Evolutionary conservation across 2,113 vertebrate genomes (phyloP).

Genomic region (Myotis brandtii): DNA sequence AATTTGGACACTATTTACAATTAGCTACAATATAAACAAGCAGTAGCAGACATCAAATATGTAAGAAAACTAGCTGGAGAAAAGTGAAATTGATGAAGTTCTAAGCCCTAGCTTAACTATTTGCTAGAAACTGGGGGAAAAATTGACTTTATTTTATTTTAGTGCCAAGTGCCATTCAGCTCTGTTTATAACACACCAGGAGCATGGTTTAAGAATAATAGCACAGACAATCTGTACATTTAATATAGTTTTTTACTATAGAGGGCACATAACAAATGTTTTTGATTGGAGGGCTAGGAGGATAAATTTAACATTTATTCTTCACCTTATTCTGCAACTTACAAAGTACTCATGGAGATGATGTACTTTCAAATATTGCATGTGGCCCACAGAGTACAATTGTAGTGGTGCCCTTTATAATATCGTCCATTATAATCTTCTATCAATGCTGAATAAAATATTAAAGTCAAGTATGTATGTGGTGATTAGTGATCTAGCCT

Average conservation of each 20-base stretch:
- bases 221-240: slow-evolving; percentile 21
- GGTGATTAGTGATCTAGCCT: slow-evolving; percentile 73
- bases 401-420: slow-evolving; percentile 71
- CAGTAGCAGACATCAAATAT: neutral
- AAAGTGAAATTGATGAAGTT: slow-evolving; percentile 43
- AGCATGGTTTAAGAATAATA: slow-evolving; percentile 60
- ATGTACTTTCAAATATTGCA: slow-evolving; percentile 75
- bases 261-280: slow-evolving; percentile 54
- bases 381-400: slow-evolving; percentile 64
- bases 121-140: neutral
- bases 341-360: slow-evolving; percentile 54
- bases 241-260: slow-evolving; percentile 47
- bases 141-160: slow-evolving; percentile 61
- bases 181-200: slow-evolving; percentile 44
- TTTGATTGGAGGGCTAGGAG: slow-evolving; percentile 62
- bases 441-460: slow-evolving; percentile 76
- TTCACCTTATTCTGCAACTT: slow-evolving; percentile 69
- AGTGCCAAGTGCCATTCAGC: neutral
- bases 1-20: slow-evolving; percentile 27
- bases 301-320: slow-evolving; percentile 71
- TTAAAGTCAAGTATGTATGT: slow-evolving; percentile 69
- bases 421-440: slow-evolving; percentile 73
- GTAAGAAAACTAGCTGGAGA: neutral
- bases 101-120: neutral
- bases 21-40: neutral